phyloP scores from a whole-genome alignment of 2,797 vertebrate species.

The Parauchenoglanis punctatus region DNA sequence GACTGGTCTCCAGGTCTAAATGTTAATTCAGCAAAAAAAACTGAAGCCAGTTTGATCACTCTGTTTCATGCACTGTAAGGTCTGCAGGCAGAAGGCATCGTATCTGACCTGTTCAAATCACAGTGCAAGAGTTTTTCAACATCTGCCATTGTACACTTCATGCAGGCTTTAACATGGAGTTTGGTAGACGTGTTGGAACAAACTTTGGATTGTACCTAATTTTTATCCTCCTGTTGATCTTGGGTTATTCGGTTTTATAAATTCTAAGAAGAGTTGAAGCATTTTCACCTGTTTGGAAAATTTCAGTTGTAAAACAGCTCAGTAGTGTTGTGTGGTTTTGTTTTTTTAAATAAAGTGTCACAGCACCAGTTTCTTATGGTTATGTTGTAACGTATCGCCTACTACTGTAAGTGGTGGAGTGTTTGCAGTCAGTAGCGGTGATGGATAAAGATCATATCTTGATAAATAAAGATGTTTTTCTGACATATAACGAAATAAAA shows the following conservation, averaged over 20 bases:
- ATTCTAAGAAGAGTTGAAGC: background rate
- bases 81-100: background rate
- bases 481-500: background rate
- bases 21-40: too few relatives aligned
- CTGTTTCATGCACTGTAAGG: background rate
- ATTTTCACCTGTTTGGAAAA: background rate
- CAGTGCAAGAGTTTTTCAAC: conserved; percentile 24
- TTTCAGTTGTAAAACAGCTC: background rate
- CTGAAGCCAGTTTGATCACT: background rate
- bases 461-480: background rate
- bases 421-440: background rate
- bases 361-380: background rate
- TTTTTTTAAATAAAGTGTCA: background rate
- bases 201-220: background rate
- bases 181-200: conserved; percentile 8
- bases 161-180: background rate
- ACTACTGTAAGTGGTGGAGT: background rate
- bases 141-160: background rate
- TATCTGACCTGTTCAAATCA: conserved; percentile 26
- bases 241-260: background rate
- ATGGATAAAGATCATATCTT: background rate
- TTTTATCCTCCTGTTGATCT: background rate
- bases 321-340: background rate
- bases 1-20: too few relatives aligned
- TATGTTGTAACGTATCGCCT: background rate